Conservation (phyloP, 1,140 invertebrate genomes). For the Hydropsyche tenuis region DNA sequence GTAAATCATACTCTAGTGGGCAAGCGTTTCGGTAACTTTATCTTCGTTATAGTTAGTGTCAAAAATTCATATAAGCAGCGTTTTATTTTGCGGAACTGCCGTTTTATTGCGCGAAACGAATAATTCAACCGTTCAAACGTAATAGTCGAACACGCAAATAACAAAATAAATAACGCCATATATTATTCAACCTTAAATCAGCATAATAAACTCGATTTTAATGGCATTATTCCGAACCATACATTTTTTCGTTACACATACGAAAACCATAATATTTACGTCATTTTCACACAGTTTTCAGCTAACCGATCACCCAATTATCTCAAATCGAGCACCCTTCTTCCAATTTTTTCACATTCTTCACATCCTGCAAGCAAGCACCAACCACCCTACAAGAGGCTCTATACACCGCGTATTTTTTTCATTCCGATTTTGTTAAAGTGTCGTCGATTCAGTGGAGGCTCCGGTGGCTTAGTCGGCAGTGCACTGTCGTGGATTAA, state of each 20-base stretch:
- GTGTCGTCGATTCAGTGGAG: background rate
- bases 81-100: constrained; percentile 11
- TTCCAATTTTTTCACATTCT: background rate
- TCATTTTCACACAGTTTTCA: too few species aligned
- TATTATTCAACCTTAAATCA: too few species aligned
- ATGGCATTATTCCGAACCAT: too few species aligned
- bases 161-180: too few species aligned
- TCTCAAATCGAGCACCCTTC: background rate
- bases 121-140: constrained; percentile 1
- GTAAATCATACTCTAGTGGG: background rate
- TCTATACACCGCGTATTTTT: background rate
- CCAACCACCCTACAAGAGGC: background rate
- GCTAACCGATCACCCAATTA: too few species aligned
- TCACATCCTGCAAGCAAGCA: background rate
- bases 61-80: constrained; percentile 14
- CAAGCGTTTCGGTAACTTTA: background rate
- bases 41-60: constrained; percentile 1
- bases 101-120: background rate
- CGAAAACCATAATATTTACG: too few species aligned
- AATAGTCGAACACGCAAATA: background rate
- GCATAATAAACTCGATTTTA: too few species aligned
- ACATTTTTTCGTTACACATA: too few species aligned
- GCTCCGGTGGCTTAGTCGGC: constrained; percentile 19
- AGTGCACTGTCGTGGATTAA: constrained; percentile 30
- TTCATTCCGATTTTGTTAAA: background rate